Conservation (phyloP, 2,113 vertebrate species). For the Plecotus auritus region DNA sequence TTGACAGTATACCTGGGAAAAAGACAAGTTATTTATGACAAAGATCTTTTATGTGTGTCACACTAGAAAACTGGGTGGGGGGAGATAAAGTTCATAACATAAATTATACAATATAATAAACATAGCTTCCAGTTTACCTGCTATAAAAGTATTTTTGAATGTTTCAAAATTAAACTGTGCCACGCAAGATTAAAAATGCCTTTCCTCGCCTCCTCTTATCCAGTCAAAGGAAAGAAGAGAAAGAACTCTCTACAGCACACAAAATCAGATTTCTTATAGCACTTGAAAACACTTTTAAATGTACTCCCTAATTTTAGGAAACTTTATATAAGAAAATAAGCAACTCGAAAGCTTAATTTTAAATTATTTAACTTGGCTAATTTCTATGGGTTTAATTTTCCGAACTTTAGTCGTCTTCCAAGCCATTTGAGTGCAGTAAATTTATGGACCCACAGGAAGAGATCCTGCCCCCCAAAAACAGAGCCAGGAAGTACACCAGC, state of each 20-base stretch:
- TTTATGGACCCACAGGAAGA: not conserved
- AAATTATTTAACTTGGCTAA: slow-evolving; percentile 16
- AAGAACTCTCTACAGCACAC: not conserved
- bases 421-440: slow-evolving; percentile 13
- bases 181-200: not conserved
- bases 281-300: not conserved
- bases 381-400: slow-evolving; percentile 9
- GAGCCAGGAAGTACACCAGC: not conserved
- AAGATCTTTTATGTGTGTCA: not conserved
- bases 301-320: not conserved
- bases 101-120: not conserved
- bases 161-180: not conserved
- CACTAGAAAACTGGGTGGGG: not conserved
- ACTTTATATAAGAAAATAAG: not conserved
- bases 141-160: not conserved
- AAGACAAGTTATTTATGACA: not conserved
- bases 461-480: not conserved
- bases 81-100: not conserved
- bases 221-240: not conserved
- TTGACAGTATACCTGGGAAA: not conserved
- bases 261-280: not conserved
- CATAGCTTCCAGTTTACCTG: not conserved
- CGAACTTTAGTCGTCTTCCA: slow-evolving; percentile 25
- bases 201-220: not conserved
- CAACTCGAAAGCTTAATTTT: slow-evolving; percentile 1